Evolutionary conservation across 2,113 vertebrate genomes (phyloP).

Genomic region (Oryctolagus cuniculus): DNA sequence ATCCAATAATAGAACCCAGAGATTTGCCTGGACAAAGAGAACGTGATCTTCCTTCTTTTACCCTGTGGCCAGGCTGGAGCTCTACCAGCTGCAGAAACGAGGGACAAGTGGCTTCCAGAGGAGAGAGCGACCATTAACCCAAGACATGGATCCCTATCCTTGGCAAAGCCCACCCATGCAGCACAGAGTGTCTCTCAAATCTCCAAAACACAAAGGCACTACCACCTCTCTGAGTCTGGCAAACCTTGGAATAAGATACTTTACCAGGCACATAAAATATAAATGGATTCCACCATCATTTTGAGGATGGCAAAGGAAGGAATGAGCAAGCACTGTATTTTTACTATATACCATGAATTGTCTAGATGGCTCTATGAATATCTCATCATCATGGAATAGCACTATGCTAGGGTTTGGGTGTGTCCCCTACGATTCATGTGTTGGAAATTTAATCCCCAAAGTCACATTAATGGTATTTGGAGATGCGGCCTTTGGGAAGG

Average conservation of each 20-base stretch:
- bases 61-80: not conserved
- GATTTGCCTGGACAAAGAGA: not conserved
- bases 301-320: constrained; percentile 31
- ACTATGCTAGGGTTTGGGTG: not conserved
- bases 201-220: not conserved
- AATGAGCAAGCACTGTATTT: not conserved
- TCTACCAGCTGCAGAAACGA: not conserved
- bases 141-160: not conserved
- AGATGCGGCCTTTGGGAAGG: not conserved
- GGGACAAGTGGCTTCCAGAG: not conserved
- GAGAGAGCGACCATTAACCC: not conserved
- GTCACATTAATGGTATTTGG: not conserved
- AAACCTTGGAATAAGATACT: not conserved
- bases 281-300: not conserved
- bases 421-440: not conserved
- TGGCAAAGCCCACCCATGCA: not conserved
- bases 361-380: not conserved
- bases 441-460: not conserved
- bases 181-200: not conserved
- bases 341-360: not conserved
- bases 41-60: not conserved
- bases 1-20: not conserved
- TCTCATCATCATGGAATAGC: not conserved
- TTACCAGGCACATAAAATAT: not conserved
- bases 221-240: not conserved